Evolutionary conservation across 2,888 invertebrate species (phyloP).

Genomic region (Lapara coniferarum): DNA sequence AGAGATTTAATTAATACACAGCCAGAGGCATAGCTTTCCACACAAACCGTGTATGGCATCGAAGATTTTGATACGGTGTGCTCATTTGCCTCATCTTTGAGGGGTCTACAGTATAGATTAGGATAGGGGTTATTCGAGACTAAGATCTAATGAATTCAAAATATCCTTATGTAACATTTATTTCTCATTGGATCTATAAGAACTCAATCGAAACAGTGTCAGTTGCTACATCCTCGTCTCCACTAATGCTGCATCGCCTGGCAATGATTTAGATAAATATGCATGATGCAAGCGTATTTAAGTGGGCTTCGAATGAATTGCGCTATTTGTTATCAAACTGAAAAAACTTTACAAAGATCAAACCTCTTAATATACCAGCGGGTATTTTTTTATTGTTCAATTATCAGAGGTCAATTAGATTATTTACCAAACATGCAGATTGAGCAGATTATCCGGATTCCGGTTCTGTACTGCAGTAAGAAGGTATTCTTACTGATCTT

Average conservation of each 20-base stretch:
- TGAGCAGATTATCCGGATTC: too few relatives aligned
- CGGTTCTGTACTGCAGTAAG: too few relatives aligned
- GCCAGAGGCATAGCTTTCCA: not conserved
- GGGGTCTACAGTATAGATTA: not conserved
- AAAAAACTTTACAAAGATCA: too few relatives aligned
- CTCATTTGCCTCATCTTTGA: not conserved
- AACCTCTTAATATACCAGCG: too few relatives aligned
- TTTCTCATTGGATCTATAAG: not conserved
- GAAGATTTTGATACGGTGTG: not conserved
- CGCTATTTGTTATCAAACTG: too few relatives aligned
- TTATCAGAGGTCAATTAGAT: too few relatives aligned
- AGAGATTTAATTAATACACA: not conserved
- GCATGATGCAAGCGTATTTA: not conserved
- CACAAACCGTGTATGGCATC: conserved; percentile 2
- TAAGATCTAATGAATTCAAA: not conserved
- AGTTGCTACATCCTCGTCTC: not conserved
- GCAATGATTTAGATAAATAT: not conserved
- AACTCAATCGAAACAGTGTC: not conserved
- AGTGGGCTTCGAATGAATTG: too few relatives aligned
- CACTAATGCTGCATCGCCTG: not conserved
- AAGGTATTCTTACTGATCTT: too few relatives aligned
- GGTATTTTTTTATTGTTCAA: too few relatives aligned
- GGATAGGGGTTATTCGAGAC: not conserved
- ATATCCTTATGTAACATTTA: not conserved
- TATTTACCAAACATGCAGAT: too few relatives aligned